Evolutionary conservation across 2,113 vertebrate species (phyloP), one percentile per base, ranked within the genome.

Genomic region (Nibea albiflora): DNA sequence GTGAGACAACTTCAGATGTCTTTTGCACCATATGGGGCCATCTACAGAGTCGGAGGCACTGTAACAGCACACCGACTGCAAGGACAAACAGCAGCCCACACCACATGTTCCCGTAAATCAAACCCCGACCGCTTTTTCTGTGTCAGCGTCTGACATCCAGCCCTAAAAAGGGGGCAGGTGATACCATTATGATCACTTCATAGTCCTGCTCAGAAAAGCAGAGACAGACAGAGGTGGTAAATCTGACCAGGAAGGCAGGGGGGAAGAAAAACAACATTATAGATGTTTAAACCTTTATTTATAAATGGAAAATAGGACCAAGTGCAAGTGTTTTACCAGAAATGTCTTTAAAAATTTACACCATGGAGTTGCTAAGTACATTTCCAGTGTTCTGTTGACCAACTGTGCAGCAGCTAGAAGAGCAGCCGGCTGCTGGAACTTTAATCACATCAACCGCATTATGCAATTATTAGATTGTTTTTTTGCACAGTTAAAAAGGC

Each of bases 31-130:
- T 91, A 92, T 92, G 89, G 93, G 50, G 80, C 74, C 64, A 74
- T 88, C 72, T 67, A 70, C 50, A 58, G 73, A 87, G 83, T 61
- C 11, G 4, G 77, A 68, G 57, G 61, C 76, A 85, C 62, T 85
- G 93, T 91, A 93, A 93, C 16, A 66, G 69, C 84, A 93, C 89
- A 92, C 88, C 90, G 83, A 90, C 85, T 92, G 91, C 88, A 88
- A 76, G 81, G 88, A 90, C 87, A 89, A 90, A 92, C 86, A 91
- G 85, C 88, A 87, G 90, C 70, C 73, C 42, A 15, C 58, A 82
- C 90, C 92, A 94, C 89, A 91, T 94, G 93, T 76, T 83, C 69
- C 71, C 86, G 83, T 89, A 93, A 92, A 92, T 95, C 93, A 94
- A 89, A 84, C 73, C 70, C 58, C 3, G 74, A 68, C 89, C 78